A percentile compares a stretch with the other conserved stretches of the same genome.
Conservation (phyloP, 92 coral and sea anemone species). For the Porites lobata region DNA sequence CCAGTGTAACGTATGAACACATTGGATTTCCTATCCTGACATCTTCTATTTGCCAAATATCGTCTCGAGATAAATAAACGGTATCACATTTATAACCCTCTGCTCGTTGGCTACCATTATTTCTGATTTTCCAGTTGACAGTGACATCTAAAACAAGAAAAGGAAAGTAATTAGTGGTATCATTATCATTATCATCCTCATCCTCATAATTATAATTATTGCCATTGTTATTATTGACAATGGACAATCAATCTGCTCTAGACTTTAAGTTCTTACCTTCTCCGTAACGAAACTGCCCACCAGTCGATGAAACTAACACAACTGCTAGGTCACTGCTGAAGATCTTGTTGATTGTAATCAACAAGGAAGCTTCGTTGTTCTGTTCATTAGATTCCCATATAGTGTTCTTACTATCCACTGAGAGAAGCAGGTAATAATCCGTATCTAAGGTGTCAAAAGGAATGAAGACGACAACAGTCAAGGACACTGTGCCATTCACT, state of each 20-base stretch:
- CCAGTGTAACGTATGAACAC: conserved; percentile 59
- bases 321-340: conserved; percentile 78
- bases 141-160: conserved; percentile 44
- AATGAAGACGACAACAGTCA: conserved; percentile 63
- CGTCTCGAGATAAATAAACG: conserved; percentile 80
- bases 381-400: conserved; percentile 74
- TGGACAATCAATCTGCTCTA: too few species aligned
- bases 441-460: conserved; percentile 79
- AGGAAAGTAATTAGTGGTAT: too few species aligned
- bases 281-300: conserved; percentile 53
- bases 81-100: conserved; percentile 87
- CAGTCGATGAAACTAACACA: conserved; percentile 62
- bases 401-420: conserved; percentile 71
- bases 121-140: conserved; percentile 75
- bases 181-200: too few species aligned
- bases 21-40: conserved; percentile 61
- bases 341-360: conserved; percentile 63
- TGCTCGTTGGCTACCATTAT: conserved; percentile 78
- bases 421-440: conserved; percentile 74
- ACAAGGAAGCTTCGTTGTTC: conserved; percentile 69
- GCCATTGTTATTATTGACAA: too few species aligned
- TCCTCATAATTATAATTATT: too few species aligned
- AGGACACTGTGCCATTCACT: conserved; percentile 43
- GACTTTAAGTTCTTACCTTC: conserved; percentile 46
- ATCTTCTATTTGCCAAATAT: conserved; percentile 81